Evolutionary conservation across 2,113 vertebrate genomes (phyloP), one percentile per base, ranked within the genome.

Genomic region (Tonatia bakeri): DNA sequence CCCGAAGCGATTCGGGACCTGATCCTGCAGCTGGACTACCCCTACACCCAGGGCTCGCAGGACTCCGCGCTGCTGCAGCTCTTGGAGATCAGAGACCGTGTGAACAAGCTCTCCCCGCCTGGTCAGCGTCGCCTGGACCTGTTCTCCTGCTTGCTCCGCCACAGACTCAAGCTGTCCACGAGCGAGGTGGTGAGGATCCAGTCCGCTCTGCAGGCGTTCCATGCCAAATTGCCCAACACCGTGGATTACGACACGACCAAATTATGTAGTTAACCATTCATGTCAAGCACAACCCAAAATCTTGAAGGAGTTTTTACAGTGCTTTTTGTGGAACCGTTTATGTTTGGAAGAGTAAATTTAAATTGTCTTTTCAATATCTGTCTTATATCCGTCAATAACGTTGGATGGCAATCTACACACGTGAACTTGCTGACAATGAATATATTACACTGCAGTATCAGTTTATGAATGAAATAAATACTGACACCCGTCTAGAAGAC

Each of bases 41-140:
- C 99, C 5, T 99, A 99, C n/a, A 99, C 99, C 91, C 99, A 99
- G 98, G 99, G 99, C 87, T 99, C 99, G 40, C 99, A 99, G 98
- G 99, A 99, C 97, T 99, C 99, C 0, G 99, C 99, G 24, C 99
- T 99, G 98, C 98, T 99, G 95, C 99, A 99, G 96, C 98, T 99
- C 43, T 97, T 99, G 87, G 99, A 99, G 98, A 99, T 99, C 93
- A 98, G 99, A 75, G 99, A 99, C 94, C 99, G 99, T 96, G 99
- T 99, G 94, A 99, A 99, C 98, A 99, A 99, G 67, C 98, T 99
- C 72, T 99, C 99, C 77, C 99, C 99, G 0, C 99, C 99, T 0
- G 99, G 99, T 67, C 99, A 99, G 65, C 99, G 99, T 88, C 99
- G 98, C 56, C 98, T 99, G 96, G 99, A 99, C 96, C 99, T 99